Conservation (phyloP, 2,888 invertebrate species). For the Tetragonula carbonaria region DNA sequence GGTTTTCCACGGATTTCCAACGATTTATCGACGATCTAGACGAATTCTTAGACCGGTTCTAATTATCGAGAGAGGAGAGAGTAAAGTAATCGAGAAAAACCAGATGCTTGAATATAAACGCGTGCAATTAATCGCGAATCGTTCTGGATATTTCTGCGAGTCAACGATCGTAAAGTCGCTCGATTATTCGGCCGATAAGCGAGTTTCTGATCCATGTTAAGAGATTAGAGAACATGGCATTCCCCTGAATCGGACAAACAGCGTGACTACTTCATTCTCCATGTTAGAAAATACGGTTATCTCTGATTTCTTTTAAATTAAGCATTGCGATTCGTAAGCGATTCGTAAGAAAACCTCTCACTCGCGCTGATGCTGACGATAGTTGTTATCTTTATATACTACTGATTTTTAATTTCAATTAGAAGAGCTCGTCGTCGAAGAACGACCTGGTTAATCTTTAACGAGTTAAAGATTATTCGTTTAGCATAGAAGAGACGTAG, state of each 20-base stretch:
- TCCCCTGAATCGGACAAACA: neutral
- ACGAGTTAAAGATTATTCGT: neutral
- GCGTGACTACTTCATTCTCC: conserved; percentile 18
- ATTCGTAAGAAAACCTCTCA: neutral
- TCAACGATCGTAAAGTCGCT: conserved; percentile 3
- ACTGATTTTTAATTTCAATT: neutral
- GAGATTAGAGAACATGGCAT: neutral
- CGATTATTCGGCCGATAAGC: conserved; percentile 31
- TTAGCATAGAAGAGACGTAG: neutral
- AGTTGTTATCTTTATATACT: neutral
- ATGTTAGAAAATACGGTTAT: conserved; percentile 8
- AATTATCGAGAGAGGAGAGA: conserved; percentile 6
- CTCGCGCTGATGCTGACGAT: neutral
- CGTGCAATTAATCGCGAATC: conserved; percentile 23
- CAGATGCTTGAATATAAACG: conserved; percentile 1
- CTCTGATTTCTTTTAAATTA: conserved; percentile 12
- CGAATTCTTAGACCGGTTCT: conserved; percentile 21
- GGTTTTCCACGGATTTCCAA: neutral
- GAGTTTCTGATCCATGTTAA: conserved; percentile 25
- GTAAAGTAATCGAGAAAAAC: conserved; percentile 24
- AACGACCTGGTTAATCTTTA: neutral
- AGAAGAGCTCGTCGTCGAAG: neutral
- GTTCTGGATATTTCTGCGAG: conserved; percentile 23
- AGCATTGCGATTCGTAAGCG: neutral
- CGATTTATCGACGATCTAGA: neutral